A percentile compares a stretch with the other conserved stretches of the same genome.
These are phyloP conservation scores for Polylopha cassiicola DNA, from an alignment of 2,888 invertebrate species.

Conservation along the genomic window DNA sequence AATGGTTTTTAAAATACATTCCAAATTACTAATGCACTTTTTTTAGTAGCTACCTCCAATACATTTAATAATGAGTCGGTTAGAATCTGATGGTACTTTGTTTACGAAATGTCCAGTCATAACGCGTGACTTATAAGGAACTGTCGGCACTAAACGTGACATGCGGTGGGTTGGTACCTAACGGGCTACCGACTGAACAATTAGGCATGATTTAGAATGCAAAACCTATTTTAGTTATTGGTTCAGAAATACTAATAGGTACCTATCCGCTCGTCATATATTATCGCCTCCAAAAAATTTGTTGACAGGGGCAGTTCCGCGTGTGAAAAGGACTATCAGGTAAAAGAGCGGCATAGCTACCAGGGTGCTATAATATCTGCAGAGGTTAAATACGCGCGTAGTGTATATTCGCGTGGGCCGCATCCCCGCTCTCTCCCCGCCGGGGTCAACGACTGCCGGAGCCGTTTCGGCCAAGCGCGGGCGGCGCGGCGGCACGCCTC, in stretches of 20 bases:
- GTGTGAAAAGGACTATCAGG: slow-evolving; percentile 21
- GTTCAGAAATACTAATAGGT: no score
- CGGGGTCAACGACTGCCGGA: slow-evolving; percentile 68
- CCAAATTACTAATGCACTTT: no score
- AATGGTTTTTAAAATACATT: no score
- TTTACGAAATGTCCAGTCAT: slow-evolving; percentile 18
- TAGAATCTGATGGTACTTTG: slow-evolving; percentile 17
- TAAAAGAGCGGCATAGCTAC: slow-evolving; percentile 46
- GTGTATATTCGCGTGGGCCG: slow-evolving; percentile 73
- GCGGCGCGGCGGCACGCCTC: slow-evolving; percentile 66
- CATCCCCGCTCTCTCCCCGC: slow-evolving; percentile 46
- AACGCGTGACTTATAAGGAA: slow-evolving; percentile 22
- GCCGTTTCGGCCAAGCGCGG: slow-evolving; percentile 62
- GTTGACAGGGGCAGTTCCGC: slow-evolving; percentile 2
- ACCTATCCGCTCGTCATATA: no score
- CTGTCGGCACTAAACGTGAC: slow-evolving; percentile 36
- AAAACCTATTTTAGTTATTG: slow-evolving; percentile 33
- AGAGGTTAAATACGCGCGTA: slow-evolving; percentile 61
- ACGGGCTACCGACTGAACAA: slow-evolving; percentile 29
- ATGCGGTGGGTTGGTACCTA: slow-evolving; percentile 32
- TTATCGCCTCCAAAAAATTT: no score
- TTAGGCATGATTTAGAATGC: slow-evolving; percentile 42
- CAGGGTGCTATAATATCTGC: slow-evolving; percentile 58
- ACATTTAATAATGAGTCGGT: no score
- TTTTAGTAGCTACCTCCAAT: no score